Base-by-base conservation (phyloP, 2,888 invertebrate species). In the Blomia tropicalis region DNA sequence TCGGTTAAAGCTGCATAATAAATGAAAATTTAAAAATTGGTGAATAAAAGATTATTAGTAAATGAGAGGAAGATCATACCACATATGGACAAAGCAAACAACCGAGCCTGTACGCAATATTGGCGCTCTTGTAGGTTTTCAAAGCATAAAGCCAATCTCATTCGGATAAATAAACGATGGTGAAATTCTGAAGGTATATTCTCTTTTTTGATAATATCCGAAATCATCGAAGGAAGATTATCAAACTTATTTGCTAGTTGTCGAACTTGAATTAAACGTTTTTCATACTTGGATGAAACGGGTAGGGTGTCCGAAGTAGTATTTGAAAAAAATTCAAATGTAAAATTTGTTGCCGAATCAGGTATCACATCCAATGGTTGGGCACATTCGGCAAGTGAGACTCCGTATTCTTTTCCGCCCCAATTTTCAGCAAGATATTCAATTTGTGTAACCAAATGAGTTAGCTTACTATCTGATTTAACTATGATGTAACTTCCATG, bases 381-480 rank as follows among this genome's bases (percentile, higher is more conserved):
- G 27, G 27, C 27, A 47, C 51, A 47, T n/a, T 47, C 7, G 14
- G 22, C 7, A n/a, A 47, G 27, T 7, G 51, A 47, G 7, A 47
- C 51, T 25, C 51, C 51, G 27, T 47, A 14, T 14, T 47, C 51
- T n/a, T 47, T 47, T 7, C 51, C 51, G 27, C 51, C 51, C 51
- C 51, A 47, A n/a, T 47, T 27, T 19, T 47, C 51, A 19, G 51
- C 51, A 7, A 47, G 22, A 27, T 11, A 19, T 11, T 7, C 7
- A 7, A 47, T 14, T 14, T n/a, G 51, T 14, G 22, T 19, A 7
- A 11, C 14, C 22, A 47, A n/a, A 11, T 19, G 11, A 19, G 27
- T 7, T 11, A n/a, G 51, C 51, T 47, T 47, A 11, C 27, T 7
- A 47, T 47, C 51, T 19, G 14, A n/a, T 19, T 7, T 7, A 11